Evolutionary conservation across 1,140 invertebrate species (phyloP).

Genomic region (Anastrepha obliqua): DNA sequence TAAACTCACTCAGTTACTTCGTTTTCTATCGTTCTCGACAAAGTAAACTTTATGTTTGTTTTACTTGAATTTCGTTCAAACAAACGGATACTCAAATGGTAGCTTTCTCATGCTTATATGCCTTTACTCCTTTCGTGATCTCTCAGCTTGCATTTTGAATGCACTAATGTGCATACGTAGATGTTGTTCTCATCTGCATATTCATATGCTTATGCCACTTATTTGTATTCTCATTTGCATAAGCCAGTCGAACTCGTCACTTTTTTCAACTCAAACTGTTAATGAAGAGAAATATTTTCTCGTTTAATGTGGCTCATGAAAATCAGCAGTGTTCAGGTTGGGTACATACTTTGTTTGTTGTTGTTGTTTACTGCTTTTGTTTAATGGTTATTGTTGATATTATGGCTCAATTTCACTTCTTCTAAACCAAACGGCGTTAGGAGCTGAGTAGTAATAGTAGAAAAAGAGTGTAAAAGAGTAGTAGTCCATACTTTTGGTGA

Average conservation of each 20-base stretch:
- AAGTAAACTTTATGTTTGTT: conserved; percentile 17
- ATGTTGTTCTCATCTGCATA: neutral
- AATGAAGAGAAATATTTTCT: conserved; percentile 10
- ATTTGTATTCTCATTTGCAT: conserved; percentile 26
- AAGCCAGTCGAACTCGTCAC: neutral
- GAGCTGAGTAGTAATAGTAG: no score
- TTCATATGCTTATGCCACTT: neutral
- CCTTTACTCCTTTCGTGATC: neutral
- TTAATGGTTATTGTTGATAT: no score
- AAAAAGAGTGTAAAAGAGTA: no score
- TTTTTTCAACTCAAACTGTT: neutral
- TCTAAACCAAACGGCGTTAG: no score
- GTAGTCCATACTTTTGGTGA: no score
- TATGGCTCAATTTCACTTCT: no score
- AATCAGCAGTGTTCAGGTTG: neutral
- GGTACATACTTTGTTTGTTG: no score
- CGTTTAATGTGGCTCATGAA: neutral
- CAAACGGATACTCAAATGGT: neutral
- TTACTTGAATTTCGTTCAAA: neutral
- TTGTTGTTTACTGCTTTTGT: no score
- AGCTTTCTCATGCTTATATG: neutral
- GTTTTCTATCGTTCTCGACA: neutral
- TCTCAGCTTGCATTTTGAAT: neutral
- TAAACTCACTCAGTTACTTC: neutral
- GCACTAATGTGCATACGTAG: neutral